Evolutionary conservation across 2,113 vertebrate genomes (phyloP).

Genomic region (Noturus placidus): DNA sequence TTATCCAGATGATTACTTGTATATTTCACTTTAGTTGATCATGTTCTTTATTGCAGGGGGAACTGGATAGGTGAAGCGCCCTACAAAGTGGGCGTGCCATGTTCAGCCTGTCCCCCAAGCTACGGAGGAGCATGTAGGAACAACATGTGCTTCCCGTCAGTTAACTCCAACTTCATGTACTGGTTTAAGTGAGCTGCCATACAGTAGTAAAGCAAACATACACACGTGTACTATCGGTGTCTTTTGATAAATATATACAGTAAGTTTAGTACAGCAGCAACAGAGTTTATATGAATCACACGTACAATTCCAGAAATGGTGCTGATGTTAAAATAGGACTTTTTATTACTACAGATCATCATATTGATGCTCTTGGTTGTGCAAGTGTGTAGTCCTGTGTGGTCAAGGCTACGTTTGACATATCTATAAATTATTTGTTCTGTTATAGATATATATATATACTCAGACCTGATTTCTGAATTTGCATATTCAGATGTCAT

Average conservation of each 20-base stretch:
- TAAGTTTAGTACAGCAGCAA: not conserved
- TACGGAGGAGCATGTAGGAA: constrained; percentile 85
- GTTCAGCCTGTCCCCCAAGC: constrained; percentile 84
- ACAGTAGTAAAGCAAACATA: not conserved
- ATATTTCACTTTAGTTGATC: not conserved
- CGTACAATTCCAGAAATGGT: constrained; percentile 33
- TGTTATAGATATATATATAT: not conserved
- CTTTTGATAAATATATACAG: not conserved
- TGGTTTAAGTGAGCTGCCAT: constrained; percentile 82
- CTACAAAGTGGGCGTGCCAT: constrained; percentile 85
- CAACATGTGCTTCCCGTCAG: constrained; percentile 85
- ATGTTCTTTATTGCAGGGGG: constrained; percentile 71
- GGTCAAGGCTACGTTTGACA: not conserved
- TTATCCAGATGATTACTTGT: not conserved
- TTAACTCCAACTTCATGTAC: constrained; percentile 87
- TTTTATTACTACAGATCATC: constrained; percentile 28
- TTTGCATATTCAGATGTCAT: not conserved
- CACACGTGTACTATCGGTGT: not conserved
- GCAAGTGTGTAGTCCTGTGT: not conserved
- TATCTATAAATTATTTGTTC: not conserved
- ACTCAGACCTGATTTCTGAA: not conserved
- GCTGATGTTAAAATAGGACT: constrained; percentile 17
- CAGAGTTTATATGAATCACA: not conserved
- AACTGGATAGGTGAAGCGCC: constrained; percentile 93
- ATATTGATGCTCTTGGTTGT: constrained; percentile 46